Percentiles rank a stretch among this genome's conserved stretches.
These are phyloP conservation scores for Speoplatyrhinus poulsoni DNA, from an alignment of 2,113 vertebrate species.

Conservation along the genomic window DNA sequence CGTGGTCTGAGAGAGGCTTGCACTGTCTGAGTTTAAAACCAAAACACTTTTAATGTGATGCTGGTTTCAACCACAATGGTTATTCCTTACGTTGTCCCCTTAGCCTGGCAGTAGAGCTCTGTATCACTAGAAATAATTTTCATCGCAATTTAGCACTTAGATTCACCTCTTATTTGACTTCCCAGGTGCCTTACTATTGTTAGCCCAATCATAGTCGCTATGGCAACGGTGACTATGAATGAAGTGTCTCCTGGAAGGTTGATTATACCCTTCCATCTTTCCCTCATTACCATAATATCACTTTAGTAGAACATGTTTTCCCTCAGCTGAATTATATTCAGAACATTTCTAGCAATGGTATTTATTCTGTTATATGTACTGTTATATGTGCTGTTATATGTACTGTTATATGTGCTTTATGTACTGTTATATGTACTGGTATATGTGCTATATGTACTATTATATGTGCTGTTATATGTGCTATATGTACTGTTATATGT, in stretches of 20 bases:
- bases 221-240: slow-evolving; percentile 61
- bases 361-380: not conserved
- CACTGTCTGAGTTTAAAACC: no score
- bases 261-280: slow-evolving; percentile 8
- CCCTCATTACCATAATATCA: not conserved
- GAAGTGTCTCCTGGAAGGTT: slow-evolving; percentile 43
- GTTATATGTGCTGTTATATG: slow-evolving; percentile 15
- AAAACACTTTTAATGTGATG: no score
- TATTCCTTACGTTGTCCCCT: no score
- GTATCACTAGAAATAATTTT: slow-evolving; percentile 16
- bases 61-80: no score
- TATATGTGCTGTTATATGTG: no score
- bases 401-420: slow-evolving; percentile 8
- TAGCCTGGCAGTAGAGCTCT: slow-evolving; percentile 25
- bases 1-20: no score
- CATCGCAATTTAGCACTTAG: slow-evolving; percentile 40
- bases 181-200: slow-evolving; percentile 55
- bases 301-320: slow-evolving; percentile 19
- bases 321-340: no score
- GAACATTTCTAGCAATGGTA: no score
- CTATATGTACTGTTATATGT: no score
- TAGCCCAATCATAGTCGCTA: slow-evolving; percentile 63
- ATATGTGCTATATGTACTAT: not conserved
- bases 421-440: slow-evolving; percentile 51
- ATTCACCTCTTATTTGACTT: slow-evolving; percentile 21